Evolutionary conservation across 2,113 vertebrate species (phyloP), one percentile per base, ranked within the genome.

Genomic region (Trachemys scripta): DNA sequence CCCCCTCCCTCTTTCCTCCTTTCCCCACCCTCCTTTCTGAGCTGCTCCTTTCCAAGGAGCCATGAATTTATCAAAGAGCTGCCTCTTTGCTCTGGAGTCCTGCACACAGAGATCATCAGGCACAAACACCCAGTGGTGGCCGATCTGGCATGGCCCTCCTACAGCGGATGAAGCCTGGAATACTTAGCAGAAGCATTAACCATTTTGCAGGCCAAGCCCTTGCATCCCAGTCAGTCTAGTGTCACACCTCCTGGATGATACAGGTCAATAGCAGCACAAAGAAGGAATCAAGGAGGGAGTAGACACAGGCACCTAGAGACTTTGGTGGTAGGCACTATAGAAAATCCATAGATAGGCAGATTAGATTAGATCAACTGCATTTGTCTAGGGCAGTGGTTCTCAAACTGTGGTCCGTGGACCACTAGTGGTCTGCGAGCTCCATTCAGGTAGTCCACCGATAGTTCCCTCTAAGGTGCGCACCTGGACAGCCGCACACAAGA

Each of bases 41-140:
- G 27, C 13, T 84, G 83, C 85, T 92, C 88, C 91, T 94, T 96
- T 95, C 76, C 90, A 95, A 84, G 84, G 86, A 80, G 78, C 59
- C 88, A 50, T 38, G 81, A 54, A 50, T 76, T 84, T 75, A 38
- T 78, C 56, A 90, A 75, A 80, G 85, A 87, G 80, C 50, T 59
- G 81, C 69, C 50, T 89, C 27, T 78, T 78, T 89, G 51, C 85
- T 82, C 25, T 72, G 47, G 50, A 91, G 75, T 90, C 54, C 79
- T 81, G 22, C 84, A 75, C 38, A 51, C 81, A 89, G 76, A 93
- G 80, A 90, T 84, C 42, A 90, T 84, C 42, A 95, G 84, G 80
- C 56, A 16, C 76, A 94, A 89, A 89, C 80, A 65, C 19, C 29
- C 89, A 47, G 29, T 62, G 50, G 12, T 3, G 59, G 47, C 14